These are phyloP conservation scores for Saccostrea glomerata DNA, from an alignment of 1,140 invertebrate species.

Conservation along the genomic window DNA sequence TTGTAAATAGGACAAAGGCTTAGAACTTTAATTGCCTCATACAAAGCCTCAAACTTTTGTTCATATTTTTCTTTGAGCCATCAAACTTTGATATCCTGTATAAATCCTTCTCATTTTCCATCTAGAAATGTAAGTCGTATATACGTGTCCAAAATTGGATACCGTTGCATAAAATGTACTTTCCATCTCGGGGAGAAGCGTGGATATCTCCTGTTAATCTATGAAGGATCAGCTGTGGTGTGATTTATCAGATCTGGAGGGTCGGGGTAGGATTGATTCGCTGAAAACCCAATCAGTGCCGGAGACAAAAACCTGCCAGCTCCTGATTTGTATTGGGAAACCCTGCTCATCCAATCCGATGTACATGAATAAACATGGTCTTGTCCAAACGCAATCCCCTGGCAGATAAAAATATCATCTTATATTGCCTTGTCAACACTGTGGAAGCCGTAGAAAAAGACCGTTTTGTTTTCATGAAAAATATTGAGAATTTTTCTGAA, in stretches of 20 bases:
- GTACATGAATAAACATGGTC: conserved; percentile 26
- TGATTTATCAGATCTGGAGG: conserved; percentile 7
- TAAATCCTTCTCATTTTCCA: not conserved
- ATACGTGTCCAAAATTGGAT: not conserved
- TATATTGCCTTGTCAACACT: not conserved
- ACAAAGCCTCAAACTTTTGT: not conserved
- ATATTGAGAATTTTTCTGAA: not conserved
- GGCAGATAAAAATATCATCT: not conserved
- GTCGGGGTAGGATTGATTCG: conserved; percentile 12
- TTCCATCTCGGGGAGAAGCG: not conserved
- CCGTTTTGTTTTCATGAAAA: not conserved
- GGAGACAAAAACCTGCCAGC: not conserved
- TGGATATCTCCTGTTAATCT: conserved; percentile 1
- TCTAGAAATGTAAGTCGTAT: not conserved
- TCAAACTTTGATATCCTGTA: no score
- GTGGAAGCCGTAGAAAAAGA: not conserved
- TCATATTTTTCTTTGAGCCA: no score
- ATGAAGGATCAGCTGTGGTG: not conserved
- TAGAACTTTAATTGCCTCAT: not conserved
- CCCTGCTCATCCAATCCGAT: not conserved
- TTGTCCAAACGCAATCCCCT: not conserved
- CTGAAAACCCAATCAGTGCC: conserved; percentile 22
- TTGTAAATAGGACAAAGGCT: not conserved
- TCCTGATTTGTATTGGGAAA: conserved; percentile 18
- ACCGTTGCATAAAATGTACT: not conserved